Evolutionary conservation across 2,113 vertebrate genomes (phyloP).

Genomic region (Crotalus tigris): DNA sequence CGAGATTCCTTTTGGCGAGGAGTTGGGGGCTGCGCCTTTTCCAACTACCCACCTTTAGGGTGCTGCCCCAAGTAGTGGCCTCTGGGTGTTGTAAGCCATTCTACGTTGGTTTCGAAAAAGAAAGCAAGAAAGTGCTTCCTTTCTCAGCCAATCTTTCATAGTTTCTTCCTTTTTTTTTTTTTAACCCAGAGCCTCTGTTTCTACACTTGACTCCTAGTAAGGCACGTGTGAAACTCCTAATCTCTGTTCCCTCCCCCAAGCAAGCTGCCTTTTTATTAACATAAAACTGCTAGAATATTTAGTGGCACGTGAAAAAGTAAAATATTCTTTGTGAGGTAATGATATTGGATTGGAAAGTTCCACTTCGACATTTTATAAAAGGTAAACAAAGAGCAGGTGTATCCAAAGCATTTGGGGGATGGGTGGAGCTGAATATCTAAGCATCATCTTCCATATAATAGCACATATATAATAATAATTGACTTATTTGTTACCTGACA

Average conservation of each 20-base stretch:
- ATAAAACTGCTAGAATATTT: not conserved
- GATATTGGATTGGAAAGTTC: too few relatives aligned
- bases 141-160: too few relatives aligned
- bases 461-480: not conserved
- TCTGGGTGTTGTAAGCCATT: not conserved
- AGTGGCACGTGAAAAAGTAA: not conserved
- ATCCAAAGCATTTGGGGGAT: not conserved
- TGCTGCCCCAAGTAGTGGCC: not conserved
- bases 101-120: not conserved
- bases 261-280: not conserved
- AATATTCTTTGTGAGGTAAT: not conserved
- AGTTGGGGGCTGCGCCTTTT: not conserved
- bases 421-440: not conserved
- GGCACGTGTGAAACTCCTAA: not conserved
- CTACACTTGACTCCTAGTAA: not conserved
- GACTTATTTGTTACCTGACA: not conserved
- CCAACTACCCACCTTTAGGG: not conserved
- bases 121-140: not conserved
- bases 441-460: not conserved
- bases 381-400: not conserved
- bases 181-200: not conserved
- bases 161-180: not conserved
- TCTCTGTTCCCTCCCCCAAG: too few relatives aligned
- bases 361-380: too few relatives aligned
- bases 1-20: not conserved